Conservation (phyloP, 2,888 invertebrate species). For the Lutraria lutraria region DNA sequence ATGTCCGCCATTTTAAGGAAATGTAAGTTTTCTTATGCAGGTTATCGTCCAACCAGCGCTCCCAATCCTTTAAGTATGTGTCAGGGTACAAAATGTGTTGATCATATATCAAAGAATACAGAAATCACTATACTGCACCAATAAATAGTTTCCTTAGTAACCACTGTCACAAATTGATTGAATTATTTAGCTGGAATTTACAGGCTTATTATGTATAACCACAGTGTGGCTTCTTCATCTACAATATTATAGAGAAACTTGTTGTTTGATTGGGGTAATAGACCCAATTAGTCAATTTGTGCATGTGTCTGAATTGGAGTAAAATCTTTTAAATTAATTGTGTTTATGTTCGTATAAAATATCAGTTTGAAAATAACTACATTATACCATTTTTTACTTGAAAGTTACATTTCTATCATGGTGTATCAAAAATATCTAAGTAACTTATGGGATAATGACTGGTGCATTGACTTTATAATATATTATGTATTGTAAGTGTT, state of each 20-base stretch:
- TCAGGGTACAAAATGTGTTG: background rate
- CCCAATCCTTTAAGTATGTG: constrained; percentile 28
- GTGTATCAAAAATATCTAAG: no score
- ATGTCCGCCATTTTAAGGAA: background rate
- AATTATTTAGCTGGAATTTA: background rate
- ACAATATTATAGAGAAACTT: no score
- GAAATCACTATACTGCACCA: background rate
- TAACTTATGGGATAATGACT: no score
- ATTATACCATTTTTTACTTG: no score
- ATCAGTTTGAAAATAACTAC: no score
- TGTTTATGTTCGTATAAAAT: no score
- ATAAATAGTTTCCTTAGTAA: background rate
- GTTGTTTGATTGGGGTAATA: no score
- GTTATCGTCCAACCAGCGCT: constrained; percentile 41
- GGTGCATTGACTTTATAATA: background rate
- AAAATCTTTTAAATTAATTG: no score
- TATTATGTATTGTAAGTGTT: background rate
- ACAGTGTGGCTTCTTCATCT: no score
- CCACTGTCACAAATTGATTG: background rate
- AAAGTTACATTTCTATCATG: no score
- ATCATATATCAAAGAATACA: background rate
- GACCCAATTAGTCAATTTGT: no score
- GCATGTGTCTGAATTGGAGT: no score
- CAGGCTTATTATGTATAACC: background rate
- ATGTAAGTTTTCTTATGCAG: constrained; percentile 35